Evolutionary conservation across 92 coral and sea anemone species (phyloP).

Genomic region (Hydrozoanthus gracilis): DNA sequence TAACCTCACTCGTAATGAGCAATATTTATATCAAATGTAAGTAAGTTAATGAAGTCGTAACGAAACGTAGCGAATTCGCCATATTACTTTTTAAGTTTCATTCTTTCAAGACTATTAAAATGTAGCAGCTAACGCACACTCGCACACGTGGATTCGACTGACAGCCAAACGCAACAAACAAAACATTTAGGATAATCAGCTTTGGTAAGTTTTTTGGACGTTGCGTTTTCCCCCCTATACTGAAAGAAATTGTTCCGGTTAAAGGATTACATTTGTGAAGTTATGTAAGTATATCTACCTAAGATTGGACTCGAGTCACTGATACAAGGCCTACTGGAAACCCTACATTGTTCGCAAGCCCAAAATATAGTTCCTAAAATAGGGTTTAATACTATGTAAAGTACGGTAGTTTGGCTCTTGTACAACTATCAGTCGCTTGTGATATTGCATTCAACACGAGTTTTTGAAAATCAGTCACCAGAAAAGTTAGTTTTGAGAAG

Average conservation of each 20-base stretch:
- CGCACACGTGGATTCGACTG: not conserved
- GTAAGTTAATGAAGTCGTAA: not conserved
- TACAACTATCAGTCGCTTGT: not conserved
- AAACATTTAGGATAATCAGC: not conserved
- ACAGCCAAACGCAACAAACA: not conserved
- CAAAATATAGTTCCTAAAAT: constrained; percentile 29
- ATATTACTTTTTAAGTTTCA: not conserved
- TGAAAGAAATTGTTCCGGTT: not conserved
- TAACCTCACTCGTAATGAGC: not conserved
- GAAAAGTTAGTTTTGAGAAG: not conserved
- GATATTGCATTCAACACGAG: not conserved
- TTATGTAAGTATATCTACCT: not conserved
- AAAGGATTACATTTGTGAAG: not conserved
- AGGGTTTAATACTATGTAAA: not conserved
- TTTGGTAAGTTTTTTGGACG: not conserved
- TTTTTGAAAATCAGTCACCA: not conserved
- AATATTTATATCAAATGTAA: constrained; percentile 10
- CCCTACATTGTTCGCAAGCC: not conserved
- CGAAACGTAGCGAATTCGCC: not conserved
- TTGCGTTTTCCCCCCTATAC: not conserved
- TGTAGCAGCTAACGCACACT: not conserved
- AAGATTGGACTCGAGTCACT: not conserved
- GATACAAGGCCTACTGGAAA: not conserved
- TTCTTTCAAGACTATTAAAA: too few relatives aligned
- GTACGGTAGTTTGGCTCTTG: not conserved